phyloP scores from a whole-genome alignment of 2,113 vertebrate species.

The Mus musculus region GRCm39 chr8:53634501-53635000 shows the following conservation, averaged over 20 bases:
- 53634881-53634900: background rate
- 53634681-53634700: slow-evolving; percentile 68
- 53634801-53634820: slow-evolving; percentile 80
- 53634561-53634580: slow-evolving; percentile 75
- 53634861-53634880: background rate
- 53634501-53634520: slow-evolving; percentile 86
- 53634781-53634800: slow-evolving; percentile 74
- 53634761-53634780: slow-evolving; percentile 83
- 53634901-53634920: background rate
- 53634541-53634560: slow-evolving; percentile 83
- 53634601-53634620: slow-evolving; percentile 80
- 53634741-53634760: slow-evolving; percentile 72
- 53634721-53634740: slow-evolving; percentile 73
- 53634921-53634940: background rate
- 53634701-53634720: slow-evolving; percentile 70
- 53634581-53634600: slow-evolving; percentile 61
- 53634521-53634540: slow-evolving; percentile 84
- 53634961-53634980: background rate
- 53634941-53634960: background rate
- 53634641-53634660: slow-evolving; percentile 57
- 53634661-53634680: slow-evolving; percentile 68
- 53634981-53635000: background rate
- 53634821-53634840: slow-evolving; percentile 73
- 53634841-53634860: slow-evolving; percentile 68
- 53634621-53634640: slow-evolving; percentile 66